A percentile compares a stretch with the other conserved stretches of the same genome.
Conservation (phyloP, 2,888 invertebrate species). For the Autographa gamma region DNA sequence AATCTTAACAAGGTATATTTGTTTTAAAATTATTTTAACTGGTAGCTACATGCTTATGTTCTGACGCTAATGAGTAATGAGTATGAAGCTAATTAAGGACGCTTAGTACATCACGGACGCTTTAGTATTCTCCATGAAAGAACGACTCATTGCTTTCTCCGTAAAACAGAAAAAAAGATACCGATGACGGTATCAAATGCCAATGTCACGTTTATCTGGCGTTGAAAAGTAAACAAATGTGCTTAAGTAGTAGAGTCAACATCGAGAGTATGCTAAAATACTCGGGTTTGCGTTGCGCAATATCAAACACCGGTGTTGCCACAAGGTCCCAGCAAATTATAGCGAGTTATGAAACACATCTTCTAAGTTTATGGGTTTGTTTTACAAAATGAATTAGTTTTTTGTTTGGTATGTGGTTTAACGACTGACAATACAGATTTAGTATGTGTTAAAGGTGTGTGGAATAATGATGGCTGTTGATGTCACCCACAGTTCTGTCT, state of each 20-base stretch:
- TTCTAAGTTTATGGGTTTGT: slow-evolving; percentile 52
- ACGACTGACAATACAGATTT: slow-evolving; percentile 27
- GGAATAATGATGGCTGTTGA: slow-evolving; percentile 19
- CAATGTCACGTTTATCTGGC: slow-evolving; percentile 56
- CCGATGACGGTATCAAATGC: slow-evolving; percentile 41
- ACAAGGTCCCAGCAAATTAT: slow-evolving; percentile 62
- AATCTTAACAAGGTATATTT: not conserved
- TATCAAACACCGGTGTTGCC: slow-evolving; percentile 41
- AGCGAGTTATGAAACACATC: slow-evolving; percentile 62
- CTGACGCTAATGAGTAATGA: slow-evolving; percentile 24
- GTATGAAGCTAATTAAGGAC: slow-evolving; percentile 20
- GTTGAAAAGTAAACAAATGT: slow-evolving; percentile 45
- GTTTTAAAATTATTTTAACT: not conserved
- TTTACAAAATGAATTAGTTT: slow-evolving; percentile 48
- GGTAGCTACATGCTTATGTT: not conserved
- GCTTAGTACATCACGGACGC: slow-evolving; percentile 21
- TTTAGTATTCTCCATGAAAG: slow-evolving; percentile 16
- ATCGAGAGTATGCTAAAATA: slow-evolving; percentile 55
- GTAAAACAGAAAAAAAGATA: slow-evolving; percentile 22
- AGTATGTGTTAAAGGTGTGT: slow-evolving; percentile 13
- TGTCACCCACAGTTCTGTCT: slow-evolving; percentile 13
- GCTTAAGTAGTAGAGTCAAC: slow-evolving; percentile 47
- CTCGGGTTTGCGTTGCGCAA: slow-evolving; percentile 50
- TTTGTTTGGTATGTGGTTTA: slow-evolving; percentile 43
- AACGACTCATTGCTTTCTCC: slow-evolving; percentile 28